Evolutionary conservation across 2,797 vertebrate species (phyloP).

Genomic region (Darevskia mixta): DNA sequence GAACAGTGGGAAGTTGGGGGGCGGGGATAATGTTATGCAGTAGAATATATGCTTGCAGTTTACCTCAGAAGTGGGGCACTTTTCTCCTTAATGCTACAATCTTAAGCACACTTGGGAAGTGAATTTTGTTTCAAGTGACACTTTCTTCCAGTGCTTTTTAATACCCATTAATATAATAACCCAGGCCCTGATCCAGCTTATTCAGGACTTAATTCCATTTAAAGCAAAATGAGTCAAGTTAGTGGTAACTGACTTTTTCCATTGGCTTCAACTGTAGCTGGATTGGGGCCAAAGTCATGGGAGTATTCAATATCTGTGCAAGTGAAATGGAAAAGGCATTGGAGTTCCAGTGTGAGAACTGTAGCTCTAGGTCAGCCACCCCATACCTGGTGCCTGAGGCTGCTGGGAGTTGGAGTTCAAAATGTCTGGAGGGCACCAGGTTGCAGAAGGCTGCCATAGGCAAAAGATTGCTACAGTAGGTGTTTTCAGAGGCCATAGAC

Average conservation of each 20-base stretch:
- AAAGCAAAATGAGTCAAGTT: not conserved
- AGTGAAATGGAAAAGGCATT: not conserved
- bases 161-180: not conserved
- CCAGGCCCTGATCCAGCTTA: not conserved
- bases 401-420: not conserved
- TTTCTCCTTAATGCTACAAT: constrained; percentile 26
- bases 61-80: constrained; percentile 48
- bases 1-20: constrained; percentile 39
- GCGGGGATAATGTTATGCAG: not conserved
- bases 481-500: constrained; percentile 66
- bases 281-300: not conserved
- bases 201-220: not conserved
- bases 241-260: not conserved
- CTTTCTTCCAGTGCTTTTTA: not conserved
- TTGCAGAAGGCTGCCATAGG: constrained; percentile 1
- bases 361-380: constrained; percentile 23
- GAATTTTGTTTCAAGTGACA: not conserved
- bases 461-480: constrained; percentile 64
- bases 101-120: constrained; percentile 19
- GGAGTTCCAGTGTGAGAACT: constrained; percentile 3
- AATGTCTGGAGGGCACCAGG: too few relatives aligned
- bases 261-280: not conserved
- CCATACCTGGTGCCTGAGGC: too few relatives aligned
- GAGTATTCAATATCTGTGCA: not conserved
- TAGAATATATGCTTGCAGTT: constrained; percentile 47